phyloP scores from a whole-genome alignment of 2,113 vertebrate genomes.

The Myocastor coypus region DNA sequence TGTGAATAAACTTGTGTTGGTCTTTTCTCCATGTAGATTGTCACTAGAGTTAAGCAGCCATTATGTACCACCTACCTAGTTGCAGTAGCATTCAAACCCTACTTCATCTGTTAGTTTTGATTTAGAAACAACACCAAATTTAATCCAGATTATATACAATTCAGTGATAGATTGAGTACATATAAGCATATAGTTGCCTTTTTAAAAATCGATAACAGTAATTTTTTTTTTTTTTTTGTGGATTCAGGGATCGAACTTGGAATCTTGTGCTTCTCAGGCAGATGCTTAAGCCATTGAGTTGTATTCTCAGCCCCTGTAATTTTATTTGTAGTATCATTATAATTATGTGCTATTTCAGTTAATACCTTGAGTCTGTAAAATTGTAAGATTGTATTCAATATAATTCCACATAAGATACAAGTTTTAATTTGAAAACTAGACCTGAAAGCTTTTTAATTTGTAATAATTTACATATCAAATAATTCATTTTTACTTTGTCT shows the following conservation, averaged over 20 bases:
- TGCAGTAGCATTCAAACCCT: neutral
- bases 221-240: neutral
- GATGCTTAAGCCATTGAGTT: too few species aligned
- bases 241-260: too few species aligned
- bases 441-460: slow-evolving; percentile 29
- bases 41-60: neutral
- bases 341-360: neutral
- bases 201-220: neutral
- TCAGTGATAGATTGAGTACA: neutral
- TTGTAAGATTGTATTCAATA: neutral
- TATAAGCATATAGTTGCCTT: neutral
- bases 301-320: too few species aligned
- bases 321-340: slow-evolving; percentile 14
- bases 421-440: slow-evolving; percentile 59
- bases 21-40: neutral
- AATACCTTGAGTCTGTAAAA: neutral
- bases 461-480: slow-evolving; percentile 15
- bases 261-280: too few species aligned
- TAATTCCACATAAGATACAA: neutral
- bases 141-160: neutral
- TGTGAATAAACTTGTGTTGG: neutral
- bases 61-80: neutral
- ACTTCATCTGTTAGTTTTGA: neutral
- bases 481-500: slow-evolving; percentile 55
- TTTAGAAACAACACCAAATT: neutral